phyloP scores from a whole-genome alignment of 1,140 invertebrate genomes.

The Marisa cornuarietis region DNA sequence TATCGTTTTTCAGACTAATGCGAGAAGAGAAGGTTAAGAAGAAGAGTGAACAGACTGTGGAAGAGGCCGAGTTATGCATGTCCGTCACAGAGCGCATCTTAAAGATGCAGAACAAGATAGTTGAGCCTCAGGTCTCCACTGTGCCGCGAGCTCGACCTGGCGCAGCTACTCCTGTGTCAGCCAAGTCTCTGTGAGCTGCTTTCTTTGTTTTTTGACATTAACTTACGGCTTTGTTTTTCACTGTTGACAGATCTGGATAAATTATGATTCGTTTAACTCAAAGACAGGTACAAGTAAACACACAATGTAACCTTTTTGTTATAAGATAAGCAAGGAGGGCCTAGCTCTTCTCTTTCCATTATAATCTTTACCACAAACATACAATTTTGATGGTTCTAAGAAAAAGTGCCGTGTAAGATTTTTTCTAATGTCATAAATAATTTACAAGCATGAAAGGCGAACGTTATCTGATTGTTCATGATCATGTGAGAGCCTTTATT shows the following conservation, averaged over 20 bases:
- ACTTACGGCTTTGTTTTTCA: neutral
- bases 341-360: no score
- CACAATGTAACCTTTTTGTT: no score
- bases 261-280: no score
- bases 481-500: neutral
- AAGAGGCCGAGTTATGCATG: slow-evolving; percentile 25
- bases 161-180: slow-evolving; percentile 40
- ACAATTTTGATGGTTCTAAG: no score
- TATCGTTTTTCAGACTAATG: slow-evolving; percentile 20
- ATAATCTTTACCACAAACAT: no score
- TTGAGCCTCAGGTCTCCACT: slow-evolving; percentile 30
- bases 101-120: slow-evolving; percentile 47
- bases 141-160: slow-evolving; percentile 45
- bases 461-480: no score
- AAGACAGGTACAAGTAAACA: no score
- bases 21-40: slow-evolving; percentile 8
- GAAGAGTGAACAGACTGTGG: slow-evolving; percentile 29
- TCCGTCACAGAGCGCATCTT: slow-evolving; percentile 50
- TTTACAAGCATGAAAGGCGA: no score
- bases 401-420: no score
- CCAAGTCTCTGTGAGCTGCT: slow-evolving; percentile 31
- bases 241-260: no score
- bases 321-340: no score
- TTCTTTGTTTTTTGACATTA: neutral
- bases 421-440: no score